A percentile compares a stretch with the other conserved stretches of the same genome.
These are phyloP conservation scores for Agelastica alni DNA, from an alignment of 2,888 invertebrate genomes.

Conservation along the genomic window DNA sequence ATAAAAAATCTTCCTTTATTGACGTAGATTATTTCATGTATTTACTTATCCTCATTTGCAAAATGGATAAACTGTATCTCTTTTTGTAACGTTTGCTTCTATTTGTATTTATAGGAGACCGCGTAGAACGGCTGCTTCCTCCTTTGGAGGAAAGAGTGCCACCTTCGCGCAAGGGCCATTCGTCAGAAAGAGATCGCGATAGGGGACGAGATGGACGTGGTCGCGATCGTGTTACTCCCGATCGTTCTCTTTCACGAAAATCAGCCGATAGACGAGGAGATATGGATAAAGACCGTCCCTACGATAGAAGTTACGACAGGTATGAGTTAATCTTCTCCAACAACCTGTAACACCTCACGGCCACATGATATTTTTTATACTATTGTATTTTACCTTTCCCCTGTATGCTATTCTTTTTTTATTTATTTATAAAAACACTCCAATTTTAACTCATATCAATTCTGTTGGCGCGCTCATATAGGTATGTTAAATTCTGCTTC, in stretches of 20 bases:
- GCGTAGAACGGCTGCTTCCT: slow-evolving; percentile 65
- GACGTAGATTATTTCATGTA: too few relatives aligned
- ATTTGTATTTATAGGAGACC: slow-evolving; percentile 49
- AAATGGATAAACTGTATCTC: background rate
- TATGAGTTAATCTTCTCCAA: too few relatives aligned
- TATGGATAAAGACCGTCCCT: slow-evolving; percentile 38
- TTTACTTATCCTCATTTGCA: too few relatives aligned
- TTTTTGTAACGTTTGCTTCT: background rate
- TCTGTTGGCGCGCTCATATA: too few relatives aligned
- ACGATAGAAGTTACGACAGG: slow-evolving; percentile 46
- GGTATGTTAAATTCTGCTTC: too few relatives aligned
- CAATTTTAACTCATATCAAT: too few relatives aligned
- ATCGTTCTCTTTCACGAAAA: slow-evolving; percentile 33
- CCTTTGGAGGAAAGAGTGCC: slow-evolving; percentile 66
- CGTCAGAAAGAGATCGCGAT: slow-evolving; percentile 57
- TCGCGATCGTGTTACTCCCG: slow-evolving; percentile 41
- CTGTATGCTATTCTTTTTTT: too few relatives aligned
- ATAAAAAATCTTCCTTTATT: too few relatives aligned
- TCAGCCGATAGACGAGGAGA: slow-evolving; percentile 39
- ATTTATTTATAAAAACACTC: too few relatives aligned
- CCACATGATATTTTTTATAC: too few relatives aligned
- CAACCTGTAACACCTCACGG: too few relatives aligned
- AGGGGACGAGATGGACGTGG: slow-evolving; percentile 49
- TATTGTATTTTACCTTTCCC: too few relatives aligned
- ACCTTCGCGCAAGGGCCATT: slow-evolving; percentile 48